Base-by-base conservation (phyloP, 2,888 invertebrate genomes). In the Plebejus anna region DNA sequence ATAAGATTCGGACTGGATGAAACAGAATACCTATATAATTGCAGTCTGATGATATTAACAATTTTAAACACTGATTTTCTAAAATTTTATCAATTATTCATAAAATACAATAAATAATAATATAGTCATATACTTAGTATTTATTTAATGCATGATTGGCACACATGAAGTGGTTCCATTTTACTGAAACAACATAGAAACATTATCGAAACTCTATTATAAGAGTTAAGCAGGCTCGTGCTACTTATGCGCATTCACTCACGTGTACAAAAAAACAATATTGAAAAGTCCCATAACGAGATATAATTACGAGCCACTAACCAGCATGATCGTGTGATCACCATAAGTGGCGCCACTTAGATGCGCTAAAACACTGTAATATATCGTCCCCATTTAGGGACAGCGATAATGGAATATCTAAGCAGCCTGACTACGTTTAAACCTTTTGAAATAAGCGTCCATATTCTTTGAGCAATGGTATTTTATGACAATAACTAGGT, bases 301-400 rank as follows among this genome's bases (percentile, higher is more conserved):
- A 55, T 85, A 85, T 88, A 85, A 88, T 91, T 88, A 89, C 85
- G 81, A 82, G 84, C 83, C 81, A 81, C 81, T 75, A 79, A 76
- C 76, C 73, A 77, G 47, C 57, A 71, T 71, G 22, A 81, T 84
- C 86, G 85, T 86, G 85, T 85, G 84, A 85, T 83, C 84, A 82
- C 88, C 86, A 85, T 89, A 92, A 90, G 87, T 86, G 90, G 89
- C 79, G 80, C 85, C 89, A 89, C 89, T 90, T 90, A 88, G 85
- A 85, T 82, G 86, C 86, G 81, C 83, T 84, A 83, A 82, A 82
- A 81, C 81, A 84, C 83, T 85, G 85, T 87, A 87, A 89, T 88
- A 87, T 88, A 89, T 88, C 87, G 87, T 88, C 85, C 81, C 86
- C 79, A 84, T 86, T 84, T 83, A 75, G 84, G 81, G 84, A 82